Evolutionary conservation across 2,797 vertebrate species (phyloP).

Genomic region (Myotis daubentonii): DNA sequence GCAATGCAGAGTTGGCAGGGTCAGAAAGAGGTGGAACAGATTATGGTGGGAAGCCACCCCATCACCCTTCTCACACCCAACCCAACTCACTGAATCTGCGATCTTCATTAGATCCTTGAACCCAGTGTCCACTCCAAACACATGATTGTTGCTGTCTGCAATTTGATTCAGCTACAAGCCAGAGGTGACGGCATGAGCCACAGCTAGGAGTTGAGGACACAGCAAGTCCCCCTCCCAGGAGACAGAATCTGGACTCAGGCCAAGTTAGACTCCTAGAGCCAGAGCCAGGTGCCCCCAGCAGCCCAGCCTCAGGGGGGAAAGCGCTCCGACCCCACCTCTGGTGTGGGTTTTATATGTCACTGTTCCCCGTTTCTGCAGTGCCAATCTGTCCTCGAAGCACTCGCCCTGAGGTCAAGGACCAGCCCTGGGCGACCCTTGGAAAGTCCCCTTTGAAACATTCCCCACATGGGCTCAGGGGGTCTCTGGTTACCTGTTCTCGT

Average conservation of each 20-base stretch:
- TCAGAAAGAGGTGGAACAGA: neutral
- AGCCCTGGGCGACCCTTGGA: neutral
- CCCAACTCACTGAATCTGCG: slow-evolving; percentile 90
- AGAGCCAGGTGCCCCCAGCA: neutral
- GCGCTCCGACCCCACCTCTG: too few relatives aligned
- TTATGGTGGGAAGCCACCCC: neutral
- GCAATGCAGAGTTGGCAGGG: slow-evolving; percentile 46
- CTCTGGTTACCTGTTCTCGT: slow-evolving; percentile 90
- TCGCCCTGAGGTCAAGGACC: neutral
- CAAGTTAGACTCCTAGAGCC: neutral
- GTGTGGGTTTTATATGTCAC: neutral
- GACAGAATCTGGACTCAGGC: neutral
- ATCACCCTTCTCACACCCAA: neutral
- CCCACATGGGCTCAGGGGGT: neutral
- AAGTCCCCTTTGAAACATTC: neutral
- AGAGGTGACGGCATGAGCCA: slow-evolving; percentile 51
- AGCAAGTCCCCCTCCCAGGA: slow-evolving; percentile 52
- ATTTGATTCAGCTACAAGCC: slow-evolving; percentile 89
- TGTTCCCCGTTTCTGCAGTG: neutral
- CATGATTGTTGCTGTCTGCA: slow-evolving; percentile 92
- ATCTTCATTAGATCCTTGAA: slow-evolving; percentile 92
- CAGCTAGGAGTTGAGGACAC: slow-evolving; percentile 22
- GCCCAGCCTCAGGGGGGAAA: neutral
- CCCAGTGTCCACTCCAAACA: slow-evolving; percentile 93
- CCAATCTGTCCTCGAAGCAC: too few relatives aligned